These are phyloP conservation scores for Anthonomus grandis DNA, from an alignment of 1,140 invertebrate species.

Conservation along the genomic window DNA sequence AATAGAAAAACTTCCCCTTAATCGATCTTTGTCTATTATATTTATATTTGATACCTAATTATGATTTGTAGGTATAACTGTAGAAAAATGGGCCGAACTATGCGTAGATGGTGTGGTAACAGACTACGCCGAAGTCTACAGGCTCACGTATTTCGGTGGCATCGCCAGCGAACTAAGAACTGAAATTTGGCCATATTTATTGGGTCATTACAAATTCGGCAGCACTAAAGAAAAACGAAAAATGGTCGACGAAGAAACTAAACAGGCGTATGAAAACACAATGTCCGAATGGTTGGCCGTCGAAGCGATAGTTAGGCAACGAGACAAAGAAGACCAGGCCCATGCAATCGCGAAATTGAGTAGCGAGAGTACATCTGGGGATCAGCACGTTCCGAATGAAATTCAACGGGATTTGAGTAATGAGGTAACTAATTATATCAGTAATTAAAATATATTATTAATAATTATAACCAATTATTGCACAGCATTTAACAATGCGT, in stretches of 20 bases:
- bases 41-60: conserved; percentile 7
- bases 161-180: conserved; percentile 74
- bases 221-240: conserved; percentile 66
- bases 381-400: conserved; percentile 40
- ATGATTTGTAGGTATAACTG: conserved; percentile 64
- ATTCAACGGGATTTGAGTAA: conserved; percentile 45
- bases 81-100: conserved; percentile 64
- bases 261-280: conserved; percentile 74
- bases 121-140: conserved; percentile 71
- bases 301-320: conserved; percentile 84
- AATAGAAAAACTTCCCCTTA: too few relatives aligned
- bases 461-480: background rate
- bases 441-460: conserved; percentile 22
- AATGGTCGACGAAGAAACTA: conserved; percentile 64
- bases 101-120: conserved; percentile 58
- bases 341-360: conserved; percentile 62
- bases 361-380: conserved; percentile 53
- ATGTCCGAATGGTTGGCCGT: conserved; percentile 94
- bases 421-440: conserved; percentile 51
- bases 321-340: conserved; percentile 71
- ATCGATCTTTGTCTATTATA: too few relatives aligned
- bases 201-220: conserved; percentile 83
- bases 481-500: too few relatives aligned
- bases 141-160: conserved; percentile 84
- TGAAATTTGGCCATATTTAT: conserved; percentile 87